Evolutionary conservation across 2,888 invertebrate genomes (phyloP).

Genomic region (Tetragonisca angustula): DNA sequence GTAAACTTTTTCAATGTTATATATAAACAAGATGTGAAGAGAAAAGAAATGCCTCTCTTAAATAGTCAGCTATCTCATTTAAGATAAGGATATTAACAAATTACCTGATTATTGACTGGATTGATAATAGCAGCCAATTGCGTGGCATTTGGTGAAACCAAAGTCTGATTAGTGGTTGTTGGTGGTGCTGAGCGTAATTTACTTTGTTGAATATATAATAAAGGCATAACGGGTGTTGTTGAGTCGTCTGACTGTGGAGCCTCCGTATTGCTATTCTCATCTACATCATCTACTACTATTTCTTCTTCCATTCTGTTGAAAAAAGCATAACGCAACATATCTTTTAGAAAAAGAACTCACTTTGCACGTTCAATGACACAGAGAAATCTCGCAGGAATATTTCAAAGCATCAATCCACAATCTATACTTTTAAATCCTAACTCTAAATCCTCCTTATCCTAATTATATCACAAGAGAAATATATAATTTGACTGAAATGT

Average conservation of each 20-base stretch:
- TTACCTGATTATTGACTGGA: slow-evolving; percentile 79
- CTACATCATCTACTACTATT: slow-evolving; percentile 77
- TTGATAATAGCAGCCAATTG: slow-evolving; percentile 80
- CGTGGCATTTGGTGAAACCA: slow-evolving; percentile 75
- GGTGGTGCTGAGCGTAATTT: slow-evolving; percentile 76
- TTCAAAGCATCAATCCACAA: not conserved
- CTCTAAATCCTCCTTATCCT: not conserved
- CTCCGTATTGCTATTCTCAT: slow-evolving; percentile 73
- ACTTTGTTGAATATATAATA: slow-evolving; percentile 80
- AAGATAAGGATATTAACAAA: slow-evolving; percentile 20
- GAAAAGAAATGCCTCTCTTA: not conserved
- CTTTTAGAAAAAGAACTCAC: not conserved
- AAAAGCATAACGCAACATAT: slow-evolving; percentile 20
- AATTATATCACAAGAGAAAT: not conserved
- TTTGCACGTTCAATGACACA: not conserved
- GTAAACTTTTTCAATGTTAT: not conserved
- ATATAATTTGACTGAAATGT: not conserved
- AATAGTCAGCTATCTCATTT: not conserved
- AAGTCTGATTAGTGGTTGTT: slow-evolving; percentile 74
- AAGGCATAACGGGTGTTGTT: slow-evolving; percentile 79
- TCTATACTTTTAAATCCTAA: too few relatives aligned
- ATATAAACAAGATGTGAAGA: not conserved
- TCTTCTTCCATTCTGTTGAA: slow-evolving; percentile 79
- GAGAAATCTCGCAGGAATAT: not conserved
- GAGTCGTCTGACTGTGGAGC: slow-evolving; percentile 66